Evolutionary conservation across 2,113 vertebrate genomes (phyloP).

Genomic region (Sapajus apella): DNA sequence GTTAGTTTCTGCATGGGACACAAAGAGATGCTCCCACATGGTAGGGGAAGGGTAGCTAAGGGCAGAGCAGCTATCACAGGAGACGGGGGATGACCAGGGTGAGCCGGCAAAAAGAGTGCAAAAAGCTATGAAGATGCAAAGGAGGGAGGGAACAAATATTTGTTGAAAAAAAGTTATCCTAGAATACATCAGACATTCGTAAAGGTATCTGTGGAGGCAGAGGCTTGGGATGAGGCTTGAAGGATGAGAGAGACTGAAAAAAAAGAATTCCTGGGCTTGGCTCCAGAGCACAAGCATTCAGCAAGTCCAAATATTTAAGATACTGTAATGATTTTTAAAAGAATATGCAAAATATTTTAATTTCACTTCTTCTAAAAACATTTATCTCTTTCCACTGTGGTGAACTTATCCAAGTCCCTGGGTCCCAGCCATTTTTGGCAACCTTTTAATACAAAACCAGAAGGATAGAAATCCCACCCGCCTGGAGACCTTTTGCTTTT

Average conservation of each 20-base stretch:
- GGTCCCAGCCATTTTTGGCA: background rate
- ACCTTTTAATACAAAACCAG: background rate
- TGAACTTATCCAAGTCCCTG: background rate
- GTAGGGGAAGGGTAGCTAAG: background rate
- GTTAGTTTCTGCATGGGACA: background rate
- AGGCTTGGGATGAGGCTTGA: background rate
- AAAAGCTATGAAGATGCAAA: background rate
- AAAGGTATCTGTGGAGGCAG: background rate
- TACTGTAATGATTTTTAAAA: slow-evolving; percentile 7
- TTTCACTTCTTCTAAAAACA: slow-evolving; percentile 11
- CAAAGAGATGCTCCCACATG: background rate
- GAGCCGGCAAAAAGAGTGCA: background rate
- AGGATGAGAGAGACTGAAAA: background rate
- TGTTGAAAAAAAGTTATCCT: background rate
- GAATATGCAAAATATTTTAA: slow-evolving; percentile 17
- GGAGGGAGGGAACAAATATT: background rate
- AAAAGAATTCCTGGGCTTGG: background rate
- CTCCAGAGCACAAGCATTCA: background rate
- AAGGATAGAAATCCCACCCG: background rate
- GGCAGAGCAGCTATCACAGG: background rate
- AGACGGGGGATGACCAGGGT: background rate
- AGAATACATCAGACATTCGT: background rate
- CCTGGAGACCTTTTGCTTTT: background rate
- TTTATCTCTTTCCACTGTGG: background rate
- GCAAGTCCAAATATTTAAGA: slow-evolving; percentile 1